Evolutionary conservation across 2,113 vertebrate species (phyloP), one percentile per base, ranked within the genome.

Genomic region (Amphiprion ocellaris): DNA sequence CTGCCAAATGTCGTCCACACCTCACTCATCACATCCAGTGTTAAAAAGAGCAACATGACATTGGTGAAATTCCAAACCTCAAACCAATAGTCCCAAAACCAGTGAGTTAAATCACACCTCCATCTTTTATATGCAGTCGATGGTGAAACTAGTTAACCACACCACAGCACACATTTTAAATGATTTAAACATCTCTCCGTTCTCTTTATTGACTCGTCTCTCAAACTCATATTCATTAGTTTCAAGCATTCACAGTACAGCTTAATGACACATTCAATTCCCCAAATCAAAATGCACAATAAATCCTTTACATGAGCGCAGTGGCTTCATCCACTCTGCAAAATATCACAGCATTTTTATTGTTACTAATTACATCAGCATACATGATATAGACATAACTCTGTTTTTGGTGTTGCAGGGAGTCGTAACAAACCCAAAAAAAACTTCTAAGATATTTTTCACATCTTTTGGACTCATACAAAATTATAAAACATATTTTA

Each of bases 171-270:
- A 67, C 6, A 26, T 11, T 2, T 60, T 7, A 44, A 39, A 46
- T 23, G 11, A 14, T 50, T 44, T 8, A 17, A 80, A 69, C 50
- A 77, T 70, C 47, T 68, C 15, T 72, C 26, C 59, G 7, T 64
- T 69, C 10, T 84, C 74, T 91, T 90, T 90, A 87, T 87, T 90
- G 64, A 64, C 12, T 3, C 28, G 44, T 46, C 23, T 78, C 23
- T 67, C 46, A 59, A 37, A 68, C 44, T 79, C 24, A 19, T 63
- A 44, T 28, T 49, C 17, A 39, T 39, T 47, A 26, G 19, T 4
- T 10, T 0, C 55, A 58, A 28, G 28, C 66, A 30, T 49, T 88
- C 69, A 86, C 68, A 71, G 44, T 24, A 77, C 24, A 46, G 33
- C 65, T 79, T 28, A 39, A 65, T 59, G 62, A 54, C 26, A 78